phyloP scores from a whole-genome alignment of 2,888 invertebrate species.

The Sinodicranocentrus sp. region DNA sequence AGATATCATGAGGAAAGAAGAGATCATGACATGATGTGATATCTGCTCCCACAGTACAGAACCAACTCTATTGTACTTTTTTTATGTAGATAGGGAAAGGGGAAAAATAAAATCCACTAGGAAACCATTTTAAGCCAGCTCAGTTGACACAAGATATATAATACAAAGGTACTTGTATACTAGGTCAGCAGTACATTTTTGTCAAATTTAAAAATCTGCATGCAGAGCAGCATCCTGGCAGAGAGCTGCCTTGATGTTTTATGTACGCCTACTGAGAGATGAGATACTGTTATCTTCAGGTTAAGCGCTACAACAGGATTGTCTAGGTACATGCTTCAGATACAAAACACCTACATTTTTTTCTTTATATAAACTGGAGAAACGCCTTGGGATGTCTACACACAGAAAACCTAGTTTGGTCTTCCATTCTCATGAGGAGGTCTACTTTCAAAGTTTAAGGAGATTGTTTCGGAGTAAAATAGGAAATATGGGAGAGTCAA shows the following conservation, averaged over 20 bases:
- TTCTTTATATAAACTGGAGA: neutral
- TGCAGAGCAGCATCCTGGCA: too few relatives aligned
- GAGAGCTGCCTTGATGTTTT: constrained; percentile 9
- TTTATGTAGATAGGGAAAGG: too few relatives aligned
- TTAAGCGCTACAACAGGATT: too few relatives aligned
- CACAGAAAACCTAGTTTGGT: neutral
- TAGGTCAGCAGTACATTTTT: too few relatives aligned
- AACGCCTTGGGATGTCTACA: neutral
- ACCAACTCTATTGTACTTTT: too few relatives aligned
- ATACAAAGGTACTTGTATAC: too few relatives aligned
- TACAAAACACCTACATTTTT: too few relatives aligned
- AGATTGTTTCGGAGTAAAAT: constrained; percentile 40
- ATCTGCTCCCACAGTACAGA: neutral
- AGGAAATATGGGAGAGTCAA: neutral
- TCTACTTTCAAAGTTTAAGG: neutral
- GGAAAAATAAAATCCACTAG: too few relatives aligned
- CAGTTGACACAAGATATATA: too few relatives aligned
- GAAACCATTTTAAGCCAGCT: too few relatives aligned
- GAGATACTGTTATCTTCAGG: constrained; percentile 2
- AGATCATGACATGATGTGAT: neutral
- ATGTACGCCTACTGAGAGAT: neutral
- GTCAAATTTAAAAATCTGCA: neutral
- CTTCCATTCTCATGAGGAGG: constrained; percentile 12
- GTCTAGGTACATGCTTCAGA: too few relatives aligned
- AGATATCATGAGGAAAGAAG: constrained; percentile 1